Evolutionary conservation across 2,888 invertebrate genomes (phyloP), one percentile per base, ranked within the genome.

Genomic region (Tiphia femorata): DNA sequence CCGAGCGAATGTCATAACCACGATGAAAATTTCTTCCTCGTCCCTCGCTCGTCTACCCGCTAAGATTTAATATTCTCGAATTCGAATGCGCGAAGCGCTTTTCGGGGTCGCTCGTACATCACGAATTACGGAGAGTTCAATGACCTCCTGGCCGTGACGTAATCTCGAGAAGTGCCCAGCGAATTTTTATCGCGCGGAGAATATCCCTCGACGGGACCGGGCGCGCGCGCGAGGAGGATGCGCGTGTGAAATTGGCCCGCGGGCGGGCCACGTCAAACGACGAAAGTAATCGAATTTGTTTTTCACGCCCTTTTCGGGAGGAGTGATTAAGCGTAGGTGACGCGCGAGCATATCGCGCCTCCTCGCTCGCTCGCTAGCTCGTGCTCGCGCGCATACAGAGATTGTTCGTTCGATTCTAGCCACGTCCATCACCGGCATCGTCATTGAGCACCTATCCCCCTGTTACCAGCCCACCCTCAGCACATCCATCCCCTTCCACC

Each of bases 391-490:
- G 33, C 44, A 27, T 19, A 23, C 33, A 54, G 49, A 49, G 41
- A 58, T 58, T 44, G 73, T 70, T 69, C 58, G 69, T 67, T 75
- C 69, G 67, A 78, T 80, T 76, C 77, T 67, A 70, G 69, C 70
- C 75, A 70, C 73, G 73, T 75, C 58, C 71, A 70, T 67, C 70
- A 67, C 57, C 66, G 62, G 47, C 64, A 56, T 49, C 49, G 51
- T 51, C 59, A 53, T 58, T 49, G 43, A 42, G 30, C 49, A 43
- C 17, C 44, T 42, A 40, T 17, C 35, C 40, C 12, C 8, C 8
- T 12, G 30, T 47, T 42, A 47, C 29, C 48, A 44, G 25, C 16
- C 50, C 21, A 25, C 49, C 52, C 46, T 42, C 46, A 37, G 27
- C 33, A 33, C 33, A 6, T n/a, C 12, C 12, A 6, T 40, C 50